Base-by-base conservation (phyloP, 2,113 vertebrate genomes). In the Trematomus loennbergii region DNA sequence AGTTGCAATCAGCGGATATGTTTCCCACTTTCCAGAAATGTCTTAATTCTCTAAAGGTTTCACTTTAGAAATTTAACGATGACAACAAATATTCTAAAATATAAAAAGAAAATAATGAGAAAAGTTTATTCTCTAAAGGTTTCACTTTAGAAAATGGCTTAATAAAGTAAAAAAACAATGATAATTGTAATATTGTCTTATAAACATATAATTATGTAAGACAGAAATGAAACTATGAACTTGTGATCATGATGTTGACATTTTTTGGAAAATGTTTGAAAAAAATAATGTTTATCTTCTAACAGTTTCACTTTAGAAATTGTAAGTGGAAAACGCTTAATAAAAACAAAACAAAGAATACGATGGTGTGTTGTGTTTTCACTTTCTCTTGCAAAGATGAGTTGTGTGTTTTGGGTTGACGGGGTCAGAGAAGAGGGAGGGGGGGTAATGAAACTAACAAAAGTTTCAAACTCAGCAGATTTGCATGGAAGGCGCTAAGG, bases 21-120 rank as follows among this genome's bases (percentile, higher is more conserved):
- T 91, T 91, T 90, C 89, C 88, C 90, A 91, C 92, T 93, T 94
- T 94, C 91, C 90, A 92, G 87, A 93, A 90, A 66, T 68, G 91
- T 92, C 87, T 84, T 92, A 90, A 92, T 91, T 83, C 81, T 93
- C 91, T 88, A 91, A 91, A 79, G 90, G 87, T 93, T 93, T 93
- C 72, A 91, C 87, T 93, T 93, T 93, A 84, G 89, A 91, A 85
- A 60, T 87, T 76, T 64, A 76, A 85, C 0, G 12, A 89, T 66
- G 79, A 75, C 77, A 82, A 86, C 48, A 36, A 82, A 53, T 46
- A 67, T 49, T 58, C 11, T 61, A 9, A 52, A 52, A 18, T 0
- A 6, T 52, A 22, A 66, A 74, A 79, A 55, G 5, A 55, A 55
- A 12, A 55, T 69, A 50, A 22, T 17, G 2, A 3, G 1, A 46